These are phyloP conservation scores for Brachyrhaphis roseni DNA, from an alignment of 2,797 vertebrate genomes.

Conservation along the genomic window DNA sequence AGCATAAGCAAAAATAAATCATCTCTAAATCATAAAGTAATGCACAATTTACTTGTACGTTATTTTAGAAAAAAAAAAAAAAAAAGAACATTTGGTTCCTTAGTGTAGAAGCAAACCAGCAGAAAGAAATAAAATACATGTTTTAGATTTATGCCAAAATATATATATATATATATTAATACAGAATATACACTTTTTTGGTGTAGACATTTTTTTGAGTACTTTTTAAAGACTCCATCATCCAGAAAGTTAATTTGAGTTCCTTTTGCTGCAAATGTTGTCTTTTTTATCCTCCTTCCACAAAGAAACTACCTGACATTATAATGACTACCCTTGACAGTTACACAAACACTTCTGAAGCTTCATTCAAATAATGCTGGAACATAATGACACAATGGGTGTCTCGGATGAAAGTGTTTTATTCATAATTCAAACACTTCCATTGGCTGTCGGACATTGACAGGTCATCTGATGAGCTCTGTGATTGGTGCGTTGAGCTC, in stretches of 20 bases:
- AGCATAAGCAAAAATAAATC: not conserved
- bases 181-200: not conserved
- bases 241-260: not conserved
- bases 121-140: not conserved
- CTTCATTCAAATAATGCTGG: constrained; percentile 4
- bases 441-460: constrained; percentile 41
- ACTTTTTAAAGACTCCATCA: not conserved
- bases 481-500: constrained; percentile 61
- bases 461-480: constrained; percentile 42
- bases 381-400: constrained; percentile 15
- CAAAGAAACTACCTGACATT: not conserved
- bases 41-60: not conserved
- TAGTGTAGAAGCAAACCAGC: not conserved
- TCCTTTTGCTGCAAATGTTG: not conserved
- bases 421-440: constrained; percentile 25
- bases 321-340: not conserved
- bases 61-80: not conserved
- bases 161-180: too few relatives aligned
- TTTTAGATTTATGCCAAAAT: not conserved
- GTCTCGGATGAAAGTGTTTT: constrained; percentile 12
- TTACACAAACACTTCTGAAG: constrained; percentile 4
- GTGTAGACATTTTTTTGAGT: not conserved
- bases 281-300: not conserved
- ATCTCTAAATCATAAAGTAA: not conserved
- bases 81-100: not conserved